These are phyloP conservation scores for Thaumatotibia leucotreta DNA, from an alignment of 1,140 invertebrate genomes.

Conservation along the genomic window DNA sequence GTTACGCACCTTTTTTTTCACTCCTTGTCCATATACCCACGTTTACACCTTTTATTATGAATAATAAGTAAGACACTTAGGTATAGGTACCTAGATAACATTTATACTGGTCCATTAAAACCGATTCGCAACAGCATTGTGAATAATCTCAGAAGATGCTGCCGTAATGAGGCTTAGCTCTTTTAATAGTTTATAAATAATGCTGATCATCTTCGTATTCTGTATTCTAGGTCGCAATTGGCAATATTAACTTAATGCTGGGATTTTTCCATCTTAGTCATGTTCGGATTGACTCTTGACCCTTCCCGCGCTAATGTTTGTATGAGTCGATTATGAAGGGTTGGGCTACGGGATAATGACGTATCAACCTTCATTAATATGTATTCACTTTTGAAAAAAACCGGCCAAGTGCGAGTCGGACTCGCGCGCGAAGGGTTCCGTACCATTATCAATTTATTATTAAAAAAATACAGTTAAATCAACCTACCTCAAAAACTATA, in stretches of 20 bases:
- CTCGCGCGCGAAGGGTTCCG: too few relatives aligned
- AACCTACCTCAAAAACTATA: too few relatives aligned
- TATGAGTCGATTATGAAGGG: neutral
- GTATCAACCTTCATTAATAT: too few relatives aligned
- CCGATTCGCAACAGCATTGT: neutral
- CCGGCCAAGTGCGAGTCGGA: too few relatives aligned
- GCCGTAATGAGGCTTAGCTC: neutral
- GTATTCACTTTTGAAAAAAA: too few relatives aligned
- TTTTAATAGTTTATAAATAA: conserved; percentile 11
- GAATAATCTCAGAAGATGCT: neutral
- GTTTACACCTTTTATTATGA: too few relatives aligned
- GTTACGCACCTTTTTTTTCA: too few relatives aligned
- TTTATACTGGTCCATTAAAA: neutral
- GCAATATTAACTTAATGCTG: neutral
- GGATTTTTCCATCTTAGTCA: neutral
- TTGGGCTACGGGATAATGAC: neutral
- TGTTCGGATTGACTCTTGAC: neutral
- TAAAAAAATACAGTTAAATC: too few relatives aligned
- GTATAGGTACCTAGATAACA: too few relatives aligned
- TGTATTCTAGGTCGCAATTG: neutral
- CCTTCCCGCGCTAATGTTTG: neutral
- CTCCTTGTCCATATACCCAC: too few relatives aligned
- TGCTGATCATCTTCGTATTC: conserved; percentile 9
- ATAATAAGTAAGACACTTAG: too few relatives aligned
- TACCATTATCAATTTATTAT: too few relatives aligned